Conservation (phyloP, 2,113 vertebrate species). For the Sander lucioperca region DNA sequence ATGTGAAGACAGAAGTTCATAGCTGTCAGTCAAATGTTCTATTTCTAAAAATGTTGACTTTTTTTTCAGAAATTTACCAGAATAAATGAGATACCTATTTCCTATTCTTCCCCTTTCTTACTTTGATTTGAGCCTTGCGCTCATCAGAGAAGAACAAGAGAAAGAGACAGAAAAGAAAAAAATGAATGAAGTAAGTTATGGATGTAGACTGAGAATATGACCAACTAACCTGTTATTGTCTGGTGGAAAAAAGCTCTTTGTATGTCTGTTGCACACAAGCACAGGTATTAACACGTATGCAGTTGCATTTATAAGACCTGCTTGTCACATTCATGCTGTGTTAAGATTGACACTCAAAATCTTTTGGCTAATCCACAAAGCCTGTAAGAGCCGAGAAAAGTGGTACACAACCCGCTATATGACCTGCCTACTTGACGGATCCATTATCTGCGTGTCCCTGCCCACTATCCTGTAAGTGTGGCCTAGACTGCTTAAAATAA, state of each 20-base stretch:
- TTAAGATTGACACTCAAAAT: conserved; percentile 15
- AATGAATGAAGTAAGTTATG: conserved; percentile 55
- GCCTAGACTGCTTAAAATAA: conserved; percentile 47
- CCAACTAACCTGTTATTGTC: conserved; percentile 40
- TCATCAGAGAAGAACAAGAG: conserved; percentile 50
- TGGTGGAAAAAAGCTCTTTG: conserved; percentile 17
- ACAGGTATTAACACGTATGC: neutral
- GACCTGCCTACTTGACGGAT: conserved; percentile 61
- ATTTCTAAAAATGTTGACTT: conserved; percentile 67
- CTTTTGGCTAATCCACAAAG: conserved; percentile 32
- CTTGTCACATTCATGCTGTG: conserved; percentile 12
- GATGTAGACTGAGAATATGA: conserved; percentile 37
- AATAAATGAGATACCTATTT: conserved; percentile 70
- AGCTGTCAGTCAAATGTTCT: conserved; percentile 69
- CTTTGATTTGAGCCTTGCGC: conserved; percentile 63
- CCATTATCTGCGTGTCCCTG: conserved; percentile 65
- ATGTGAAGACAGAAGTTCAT: conserved; percentile 59
- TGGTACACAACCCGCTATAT: conserved; percentile 8
- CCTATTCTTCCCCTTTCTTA: conserved; percentile 38
- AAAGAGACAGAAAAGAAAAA: conserved; percentile 14
- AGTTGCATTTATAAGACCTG: neutral
- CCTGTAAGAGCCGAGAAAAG: conserved; percentile 15
- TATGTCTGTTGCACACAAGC: neutral
- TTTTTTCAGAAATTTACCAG: conserved; percentile 54
- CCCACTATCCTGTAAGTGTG: conserved; percentile 56